These are phyloP conservation scores for Aphidius colemani DNA, from an alignment of 2,888 invertebrate genomes.

Conservation along the genomic window DNA sequence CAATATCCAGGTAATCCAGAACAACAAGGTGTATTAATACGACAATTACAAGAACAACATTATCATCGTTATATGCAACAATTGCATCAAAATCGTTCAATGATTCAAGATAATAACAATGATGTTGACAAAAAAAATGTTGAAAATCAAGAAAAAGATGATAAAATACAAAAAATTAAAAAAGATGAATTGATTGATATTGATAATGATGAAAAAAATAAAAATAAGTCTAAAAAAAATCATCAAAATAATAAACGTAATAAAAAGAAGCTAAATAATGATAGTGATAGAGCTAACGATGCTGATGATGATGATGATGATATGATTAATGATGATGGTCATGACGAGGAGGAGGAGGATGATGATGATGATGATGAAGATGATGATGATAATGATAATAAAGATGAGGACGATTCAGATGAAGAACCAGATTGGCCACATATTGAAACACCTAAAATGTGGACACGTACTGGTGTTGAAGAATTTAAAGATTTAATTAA, in stretches of 20 bases:
- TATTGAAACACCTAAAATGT: constrained; percentile 86
- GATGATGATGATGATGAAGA: constrained; percentile 38
- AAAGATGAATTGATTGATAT: constrained; percentile 36
- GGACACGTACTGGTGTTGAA: constrained; percentile 89
- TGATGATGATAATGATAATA: constrained; percentile 39
- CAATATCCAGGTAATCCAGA: constrained; percentile 84
- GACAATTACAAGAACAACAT: constrained; percentile 97
- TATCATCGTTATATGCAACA: constrained; percentile 99
- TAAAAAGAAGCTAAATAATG: too few relatives aligned
- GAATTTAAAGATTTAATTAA: constrained; percentile 89
- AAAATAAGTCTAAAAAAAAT: too few relatives aligned
- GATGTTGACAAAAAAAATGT: constrained; percentile 31
- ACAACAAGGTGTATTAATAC: constrained; percentile 90
- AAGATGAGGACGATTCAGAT: constrained; percentile 40
- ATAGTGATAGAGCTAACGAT: constrained; percentile 30
- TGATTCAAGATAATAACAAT: constrained; percentile 47
- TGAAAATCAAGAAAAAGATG: constrained; percentile 46
- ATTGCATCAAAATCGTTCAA: constrained; percentile 64
- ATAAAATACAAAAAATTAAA: constrained; percentile 35
- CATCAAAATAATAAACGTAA: too few relatives aligned
- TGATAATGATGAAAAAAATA: constrained; percentile 42
- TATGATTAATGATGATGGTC: constrained; percentile 34
- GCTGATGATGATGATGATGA: constrained; percentile 41
- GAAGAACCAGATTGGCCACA: constrained; percentile 58
- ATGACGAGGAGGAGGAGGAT: constrained; percentile 43